Evolutionary conservation across 2,888 invertebrate species (phyloP), one percentile per base, ranked within the genome.

Genomic region (Scelioninae gen. 1): DNA sequence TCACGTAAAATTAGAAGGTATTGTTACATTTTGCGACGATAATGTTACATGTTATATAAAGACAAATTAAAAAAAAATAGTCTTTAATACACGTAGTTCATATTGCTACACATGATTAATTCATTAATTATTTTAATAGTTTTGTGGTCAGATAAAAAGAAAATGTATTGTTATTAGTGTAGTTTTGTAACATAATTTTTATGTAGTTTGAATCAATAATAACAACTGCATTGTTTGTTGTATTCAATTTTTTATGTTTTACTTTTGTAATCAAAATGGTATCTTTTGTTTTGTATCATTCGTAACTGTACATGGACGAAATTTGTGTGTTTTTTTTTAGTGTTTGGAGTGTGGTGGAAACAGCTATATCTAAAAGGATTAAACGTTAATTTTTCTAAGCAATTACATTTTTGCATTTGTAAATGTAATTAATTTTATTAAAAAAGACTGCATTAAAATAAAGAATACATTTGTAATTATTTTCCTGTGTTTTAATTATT

Each of bases 161-260:
- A 62, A 23, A 23, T 62, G 45, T 45, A 51, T 38, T 38, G 51
- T 47, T 47, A n/a, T 51, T 65, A 65, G 65, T 38, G 38, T 65
- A 65, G 65, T 65, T 65, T 65, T 65, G 34, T 65, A 65, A 65
- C 65, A 63, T 63, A 51, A 65, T 51, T 65, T 65, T 65, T 65
- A 65, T 65, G 49, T 51, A 51, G 65, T 51, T 51, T 51, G 10
- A 38, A 51, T 34, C 8, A 40, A 16, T 58, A 40, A 40, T 58
- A 11, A 60, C 45, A 15, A 45, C 29, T 16, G 7, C 60, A 47
- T 15, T 6, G 13, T 45, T 62, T 40, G 15, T 13, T 55, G 5
- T 34, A 15, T 23, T 55, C 13, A 38, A 34, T 8, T 55, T 55
- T 55, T n/a, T 13, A 34, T 55, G 8, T 9, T 15, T 15, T 53